Evolutionary conservation across 2,888 invertebrate species (phyloP).

Genomic region (Arrhopalites spinosus): DNA sequence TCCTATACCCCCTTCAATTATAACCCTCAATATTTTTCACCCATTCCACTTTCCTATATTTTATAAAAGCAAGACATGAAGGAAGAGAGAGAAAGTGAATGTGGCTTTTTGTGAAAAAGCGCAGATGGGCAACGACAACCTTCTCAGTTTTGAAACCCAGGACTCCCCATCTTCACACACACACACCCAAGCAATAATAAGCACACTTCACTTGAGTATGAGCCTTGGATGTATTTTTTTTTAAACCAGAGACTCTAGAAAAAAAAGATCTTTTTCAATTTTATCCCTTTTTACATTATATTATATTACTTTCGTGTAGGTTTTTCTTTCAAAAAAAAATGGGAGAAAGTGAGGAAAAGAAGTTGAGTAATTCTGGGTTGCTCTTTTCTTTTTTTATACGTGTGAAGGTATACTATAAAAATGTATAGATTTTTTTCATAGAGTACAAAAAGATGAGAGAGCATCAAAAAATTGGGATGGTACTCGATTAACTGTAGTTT

Average conservation of each 20-base stretch:
- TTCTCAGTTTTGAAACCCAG: neutral
- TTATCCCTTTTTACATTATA: no score
- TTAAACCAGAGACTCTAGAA: no score
- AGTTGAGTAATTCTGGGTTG: neutral
- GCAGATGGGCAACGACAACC: neutral
- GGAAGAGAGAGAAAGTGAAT: neutral
- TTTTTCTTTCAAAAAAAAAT: neutral
- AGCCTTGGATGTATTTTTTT: neutral
- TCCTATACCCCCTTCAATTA: no score
- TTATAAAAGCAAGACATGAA: neutral
- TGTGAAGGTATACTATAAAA: no score
- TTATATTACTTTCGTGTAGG: neutral
- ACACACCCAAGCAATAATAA: neutral
- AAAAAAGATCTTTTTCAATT: no score
- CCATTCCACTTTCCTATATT: neutral
- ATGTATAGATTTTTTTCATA: no score
- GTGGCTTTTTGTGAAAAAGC: constrained; percentile 5
- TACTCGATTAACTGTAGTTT: no score
- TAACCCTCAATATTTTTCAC: neutral
- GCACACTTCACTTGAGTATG: neutral
- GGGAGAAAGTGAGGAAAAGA: neutral
- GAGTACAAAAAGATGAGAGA: no score
- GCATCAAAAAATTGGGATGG: no score
- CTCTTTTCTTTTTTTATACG: no score
- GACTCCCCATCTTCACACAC: neutral